Evolutionary conservation across 2,113 vertebrate genomes (phyloP).

Genomic region (Egretta garzetta): DNA sequence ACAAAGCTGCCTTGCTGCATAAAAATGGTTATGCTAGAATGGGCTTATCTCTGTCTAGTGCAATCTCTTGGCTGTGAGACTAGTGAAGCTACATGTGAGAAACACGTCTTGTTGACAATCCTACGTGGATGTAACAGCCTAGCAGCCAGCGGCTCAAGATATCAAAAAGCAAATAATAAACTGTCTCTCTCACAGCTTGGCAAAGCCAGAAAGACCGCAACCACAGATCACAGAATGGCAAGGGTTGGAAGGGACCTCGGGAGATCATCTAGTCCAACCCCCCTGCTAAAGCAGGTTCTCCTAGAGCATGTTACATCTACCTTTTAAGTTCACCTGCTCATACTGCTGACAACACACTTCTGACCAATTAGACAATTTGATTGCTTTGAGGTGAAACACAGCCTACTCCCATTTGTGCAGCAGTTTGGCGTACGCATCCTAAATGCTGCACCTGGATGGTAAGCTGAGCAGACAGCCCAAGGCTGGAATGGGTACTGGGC

Average conservation of each 20-base stretch:
- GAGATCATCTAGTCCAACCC: too few relatives aligned
- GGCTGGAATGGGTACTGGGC: background rate
- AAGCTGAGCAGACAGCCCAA: background rate
- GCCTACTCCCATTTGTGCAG: background rate
- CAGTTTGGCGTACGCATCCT: background rate
- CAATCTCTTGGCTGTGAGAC: background rate
- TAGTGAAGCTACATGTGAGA: background rate
- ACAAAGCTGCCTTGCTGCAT: background rate
- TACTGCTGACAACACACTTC: background rate
- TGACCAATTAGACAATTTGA: background rate
- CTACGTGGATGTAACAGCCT: background rate
- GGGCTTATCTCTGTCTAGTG: background rate
- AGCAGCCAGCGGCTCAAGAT: background rate
- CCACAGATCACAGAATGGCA: background rate
- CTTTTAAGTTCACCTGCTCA: background rate
- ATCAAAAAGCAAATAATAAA: background rate
- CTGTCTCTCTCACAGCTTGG: background rate
- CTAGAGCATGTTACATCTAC: background rate
- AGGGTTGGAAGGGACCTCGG: too few relatives aligned
- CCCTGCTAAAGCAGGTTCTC: too few relatives aligned
- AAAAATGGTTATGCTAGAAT: background rate
- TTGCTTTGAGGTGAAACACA: background rate
- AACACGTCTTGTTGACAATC: background rate
- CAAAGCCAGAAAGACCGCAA: background rate
- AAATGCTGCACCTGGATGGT: background rate